Evolutionary conservation across 2,797 vertebrate genomes (phyloP).

Genomic region (Mallotus villosus): DNA sequence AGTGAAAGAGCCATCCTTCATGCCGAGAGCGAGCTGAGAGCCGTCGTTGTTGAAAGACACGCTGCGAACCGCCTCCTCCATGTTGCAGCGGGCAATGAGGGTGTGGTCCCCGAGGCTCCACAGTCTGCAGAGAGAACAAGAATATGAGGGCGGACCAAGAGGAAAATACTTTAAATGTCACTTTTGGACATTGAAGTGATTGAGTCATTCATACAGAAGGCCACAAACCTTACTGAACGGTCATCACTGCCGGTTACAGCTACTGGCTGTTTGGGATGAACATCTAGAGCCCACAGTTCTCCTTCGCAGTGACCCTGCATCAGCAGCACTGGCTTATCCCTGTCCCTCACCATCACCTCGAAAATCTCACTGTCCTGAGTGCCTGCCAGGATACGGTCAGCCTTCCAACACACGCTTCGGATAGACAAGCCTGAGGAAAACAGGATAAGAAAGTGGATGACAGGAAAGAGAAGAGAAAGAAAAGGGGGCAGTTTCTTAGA

Average conservation of each 20-base stretch:
- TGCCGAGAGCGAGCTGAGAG: constrained; percentile 91
- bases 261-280: constrained; percentile 92
- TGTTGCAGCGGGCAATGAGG: constrained; percentile 92
- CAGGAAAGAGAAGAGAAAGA: neutral
- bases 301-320: constrained; percentile 97
- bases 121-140: constrained; percentile 68
- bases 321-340: constrained; percentile 91
- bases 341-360: constrained; percentile 92
- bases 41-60: constrained; percentile 92
- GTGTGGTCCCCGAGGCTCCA: constrained; percentile 93
- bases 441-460: neutral
- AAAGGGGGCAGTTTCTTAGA: neutral
- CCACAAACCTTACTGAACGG: constrained; percentile 85
- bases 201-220: neutral
- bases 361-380: constrained; percentile 98
- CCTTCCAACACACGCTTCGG: constrained; percentile 95
- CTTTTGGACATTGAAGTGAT: no score
- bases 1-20: constrained; percentile 98
- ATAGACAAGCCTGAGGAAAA: constrained; percentile 85
- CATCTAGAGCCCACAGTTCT: constrained; percentile 92
- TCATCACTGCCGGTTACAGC: constrained; percentile 94
- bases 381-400: constrained; percentile 89
- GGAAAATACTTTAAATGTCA: no score
- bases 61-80: constrained; percentile 92
- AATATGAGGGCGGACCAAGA: neutral